These are phyloP conservation scores for Camptogramma bilineatum DNA, from an alignment of 2,888 invertebrate species.

Conservation along the genomic window DNA sequence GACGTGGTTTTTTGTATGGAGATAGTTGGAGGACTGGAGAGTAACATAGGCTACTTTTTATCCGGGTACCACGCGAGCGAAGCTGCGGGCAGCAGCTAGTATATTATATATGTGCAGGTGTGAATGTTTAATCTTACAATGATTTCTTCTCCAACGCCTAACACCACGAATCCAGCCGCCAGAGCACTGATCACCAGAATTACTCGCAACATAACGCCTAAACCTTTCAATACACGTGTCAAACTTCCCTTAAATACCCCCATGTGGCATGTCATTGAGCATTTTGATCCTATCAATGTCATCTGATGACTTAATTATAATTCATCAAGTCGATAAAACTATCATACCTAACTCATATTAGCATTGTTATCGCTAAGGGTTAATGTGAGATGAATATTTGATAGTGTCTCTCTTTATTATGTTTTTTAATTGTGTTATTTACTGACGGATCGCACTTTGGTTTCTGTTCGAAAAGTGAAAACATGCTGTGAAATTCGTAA, in stretches of 20 bases:
- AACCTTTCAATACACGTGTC: neutral
- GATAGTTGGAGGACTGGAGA: no score
- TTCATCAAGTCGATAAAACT: neutral
- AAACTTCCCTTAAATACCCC: slow-evolving; percentile 7
- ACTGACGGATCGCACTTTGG: neutral
- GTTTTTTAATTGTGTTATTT: neutral
- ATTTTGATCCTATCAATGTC: slow-evolving; percentile 8
- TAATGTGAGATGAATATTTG: neutral
- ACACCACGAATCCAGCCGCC: neutral
- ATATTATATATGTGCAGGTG: no score
- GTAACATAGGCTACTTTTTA: no score
- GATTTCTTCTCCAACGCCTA: neutral
- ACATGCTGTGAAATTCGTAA: no score
- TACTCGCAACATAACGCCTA: neutral
- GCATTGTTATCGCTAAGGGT: neutral
- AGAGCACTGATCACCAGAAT: neutral
- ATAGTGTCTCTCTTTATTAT: neutral
- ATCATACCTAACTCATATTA: neutral
- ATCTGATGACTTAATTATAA: neutral
- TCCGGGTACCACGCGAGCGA: no score
- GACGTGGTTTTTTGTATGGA: no score
- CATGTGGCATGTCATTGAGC: slow-evolving; percentile 10
- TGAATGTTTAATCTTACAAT: neutral
- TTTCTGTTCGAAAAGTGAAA: no score
- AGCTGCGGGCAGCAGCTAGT: no score